phyloP scores from a whole-genome alignment of 2,888 invertebrate species.

The Halictus quadricinctus region DNA sequence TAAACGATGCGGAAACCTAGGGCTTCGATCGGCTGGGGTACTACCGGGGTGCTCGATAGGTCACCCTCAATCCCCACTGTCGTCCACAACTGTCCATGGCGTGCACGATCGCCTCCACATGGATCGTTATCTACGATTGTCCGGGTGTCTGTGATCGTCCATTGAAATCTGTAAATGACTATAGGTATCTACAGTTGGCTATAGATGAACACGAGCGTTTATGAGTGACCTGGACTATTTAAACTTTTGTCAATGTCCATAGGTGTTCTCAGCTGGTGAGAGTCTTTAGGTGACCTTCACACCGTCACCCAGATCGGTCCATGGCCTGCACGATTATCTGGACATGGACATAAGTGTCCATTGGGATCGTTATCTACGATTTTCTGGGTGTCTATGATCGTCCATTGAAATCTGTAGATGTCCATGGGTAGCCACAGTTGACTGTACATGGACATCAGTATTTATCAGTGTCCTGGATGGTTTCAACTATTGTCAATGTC shows the following conservation, averaged over 20 bases:
- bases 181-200: too few relatives aligned
- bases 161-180: neutral
- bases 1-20: conserved; percentile 61
- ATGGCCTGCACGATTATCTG: neutral
- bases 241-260: too few relatives aligned
- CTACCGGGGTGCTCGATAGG: conserved; percentile 4
- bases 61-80: neutral
- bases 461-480: too few relatives aligned
- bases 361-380: too few relatives aligned
- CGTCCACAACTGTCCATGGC: neutral
- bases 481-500: too few relatives aligned
- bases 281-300: neutral
- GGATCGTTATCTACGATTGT: neutral
- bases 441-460: too few relatives aligned
- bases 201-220: too few relatives aligned
- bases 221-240: too few relatives aligned
- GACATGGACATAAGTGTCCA: neutral
- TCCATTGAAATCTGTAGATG: too few relatives aligned
- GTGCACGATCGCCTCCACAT: neutral
- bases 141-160: neutral
- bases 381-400: too few relatives aligned
- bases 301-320: neutral
- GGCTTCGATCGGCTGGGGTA: conserved; percentile 33
- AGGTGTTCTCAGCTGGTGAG: too few relatives aligned
- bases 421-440: too few relatives aligned